Conservation (phyloP, 2,797 vertebrate genomes). For the Moxostoma hubbsi region DNA sequence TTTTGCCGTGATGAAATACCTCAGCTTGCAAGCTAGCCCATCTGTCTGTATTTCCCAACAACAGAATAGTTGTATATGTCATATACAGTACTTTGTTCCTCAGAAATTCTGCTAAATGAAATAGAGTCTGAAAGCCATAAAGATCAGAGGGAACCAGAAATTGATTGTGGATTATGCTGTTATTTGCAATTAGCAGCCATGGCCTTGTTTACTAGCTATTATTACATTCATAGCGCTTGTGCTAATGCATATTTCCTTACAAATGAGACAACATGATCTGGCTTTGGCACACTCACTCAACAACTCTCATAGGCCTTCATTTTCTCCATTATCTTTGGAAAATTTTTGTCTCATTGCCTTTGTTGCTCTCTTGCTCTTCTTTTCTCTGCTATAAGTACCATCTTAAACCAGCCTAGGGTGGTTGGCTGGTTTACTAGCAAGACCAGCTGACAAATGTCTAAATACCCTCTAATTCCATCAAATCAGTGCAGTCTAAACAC, state of each 20-base stretch:
- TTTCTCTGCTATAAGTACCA: neutral
- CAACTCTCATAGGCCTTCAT: neutral
- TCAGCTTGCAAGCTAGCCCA: constrained; percentile 16
- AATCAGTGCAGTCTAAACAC: no score
- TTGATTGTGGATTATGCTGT: neutral
- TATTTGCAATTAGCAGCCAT: neutral
- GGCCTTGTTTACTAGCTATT: neutral
- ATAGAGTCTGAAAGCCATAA: neutral
- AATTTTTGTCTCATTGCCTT: neutral
- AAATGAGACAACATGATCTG: neutral
- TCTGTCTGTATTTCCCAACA: constrained; percentile 35
- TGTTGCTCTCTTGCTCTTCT: constrained; percentile 7
- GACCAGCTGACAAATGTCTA: neutral
- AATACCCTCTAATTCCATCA: constrained; percentile 1
- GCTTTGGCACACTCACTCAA: neutral
- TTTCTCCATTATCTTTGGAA: neutral
- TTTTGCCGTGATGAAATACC: constrained; percentile 34
- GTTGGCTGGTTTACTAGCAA: neutral
- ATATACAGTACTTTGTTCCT: neutral
- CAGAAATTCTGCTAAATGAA: constrained; percentile 2
- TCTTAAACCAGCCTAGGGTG: neutral
- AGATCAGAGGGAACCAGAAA: neutral
- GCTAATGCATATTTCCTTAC: neutral
- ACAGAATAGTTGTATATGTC: neutral
- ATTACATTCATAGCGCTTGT: neutral